Evolutionary conservation across 1,140 invertebrate species (phyloP), one percentile per base, ranked within the genome.

Genomic region (Pectinophora gossypiella): DNA sequence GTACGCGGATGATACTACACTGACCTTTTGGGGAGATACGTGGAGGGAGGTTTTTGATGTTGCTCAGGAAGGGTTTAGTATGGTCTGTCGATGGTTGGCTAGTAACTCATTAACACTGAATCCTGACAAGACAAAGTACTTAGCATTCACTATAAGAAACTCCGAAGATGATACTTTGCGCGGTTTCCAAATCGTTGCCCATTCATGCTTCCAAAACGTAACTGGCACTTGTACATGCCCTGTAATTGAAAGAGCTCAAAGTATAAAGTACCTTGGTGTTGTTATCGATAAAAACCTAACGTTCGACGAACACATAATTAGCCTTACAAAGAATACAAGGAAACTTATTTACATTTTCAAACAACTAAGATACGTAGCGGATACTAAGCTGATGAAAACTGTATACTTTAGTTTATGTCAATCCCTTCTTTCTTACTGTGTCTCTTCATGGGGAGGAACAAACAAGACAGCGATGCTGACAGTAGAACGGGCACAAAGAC

Each of bases 401-500:
- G 21, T 47, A 1, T 47, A 47, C 15, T 27, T 15, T 27, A 12
- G 10, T 16, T 16, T 47, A 12, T 47, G 45, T 27, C 45, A 47
- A 16, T 47, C 45, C 10, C 3, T 27, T 6, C 12, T 22, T n/a
- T 9, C 19, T 27, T 47, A 47, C 13, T 6, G 45, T n/a, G 13
- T 47, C 3, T n/a, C 16, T 9, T 2, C 19, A 3, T 47, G 45
- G 45, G 45, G 45, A 5, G 21, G 45, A 10, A n/a, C 20, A 1
- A 10, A 0, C 0, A 47, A 47, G 15, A 47, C 20, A 7, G 16
- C 45, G 27, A 7, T 47, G 3, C 3, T 47, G 1, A 3, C 5
- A 23, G 1, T 47, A 12, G 45, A 47, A 27, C 6, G 45, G 9
- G 45, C 45, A 22, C 45, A 47, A 16, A 20, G 45, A n/a, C n/a